Percentiles rank a stretch among this genome's conserved stretches.
phyloP scores from a whole-genome alignment of 2,797 vertebrate genomes.

The Pteronotus mesoamericanus region DNA sequence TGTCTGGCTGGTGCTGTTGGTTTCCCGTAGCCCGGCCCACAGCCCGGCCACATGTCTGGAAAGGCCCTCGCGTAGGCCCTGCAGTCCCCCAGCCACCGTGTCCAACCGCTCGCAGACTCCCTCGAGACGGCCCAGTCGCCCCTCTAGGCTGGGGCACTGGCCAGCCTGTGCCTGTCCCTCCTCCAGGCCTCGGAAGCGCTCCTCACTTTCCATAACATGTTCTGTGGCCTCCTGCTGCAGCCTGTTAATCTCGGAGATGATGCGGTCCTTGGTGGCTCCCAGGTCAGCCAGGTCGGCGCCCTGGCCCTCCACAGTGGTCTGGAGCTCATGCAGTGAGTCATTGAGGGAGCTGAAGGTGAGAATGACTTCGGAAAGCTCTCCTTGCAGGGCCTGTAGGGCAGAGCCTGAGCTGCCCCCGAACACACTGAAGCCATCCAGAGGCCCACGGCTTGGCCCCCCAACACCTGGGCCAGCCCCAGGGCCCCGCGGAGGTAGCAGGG shows the following conservation, averaged over 20 bases:
- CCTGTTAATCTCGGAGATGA: constrained; percentile 87
- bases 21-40: constrained; percentile 89
- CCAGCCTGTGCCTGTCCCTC: constrained; percentile 83
- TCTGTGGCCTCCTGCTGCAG: constrained; percentile 85
- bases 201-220: constrained; percentile 83
- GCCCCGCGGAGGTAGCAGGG: constrained; percentile 78
- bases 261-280: constrained; percentile 82
- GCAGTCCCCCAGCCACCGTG: constrained; percentile 85
- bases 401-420: constrained; percentile 82
- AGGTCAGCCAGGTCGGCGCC: constrained; percentile 84
- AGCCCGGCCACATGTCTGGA: constrained; percentile 88
- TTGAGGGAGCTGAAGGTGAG: constrained; percentile 87
- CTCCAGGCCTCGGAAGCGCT: constrained; percentile 80
- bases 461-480: constrained; percentile 83
- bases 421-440: constrained; percentile 85
- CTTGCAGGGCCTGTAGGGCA: constrained; percentile 89
- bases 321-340: constrained; percentile 87
- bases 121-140: constrained; percentile 89
- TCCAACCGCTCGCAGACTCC: constrained; percentile 88
- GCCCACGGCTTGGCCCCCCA: constrained; percentile 65
- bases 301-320: constrained; percentile 87
- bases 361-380: constrained; percentile 85
- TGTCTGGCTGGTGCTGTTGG: constrained; percentile 85
- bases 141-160: constrained; percentile 85
- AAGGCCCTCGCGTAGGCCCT: constrained; percentile 88